A percentile compares a stretch with the other conserved stretches of the same genome.
phyloP scores from a whole-genome alignment of 2,888 invertebrate species.

The Heliconius charithonia region DNA sequence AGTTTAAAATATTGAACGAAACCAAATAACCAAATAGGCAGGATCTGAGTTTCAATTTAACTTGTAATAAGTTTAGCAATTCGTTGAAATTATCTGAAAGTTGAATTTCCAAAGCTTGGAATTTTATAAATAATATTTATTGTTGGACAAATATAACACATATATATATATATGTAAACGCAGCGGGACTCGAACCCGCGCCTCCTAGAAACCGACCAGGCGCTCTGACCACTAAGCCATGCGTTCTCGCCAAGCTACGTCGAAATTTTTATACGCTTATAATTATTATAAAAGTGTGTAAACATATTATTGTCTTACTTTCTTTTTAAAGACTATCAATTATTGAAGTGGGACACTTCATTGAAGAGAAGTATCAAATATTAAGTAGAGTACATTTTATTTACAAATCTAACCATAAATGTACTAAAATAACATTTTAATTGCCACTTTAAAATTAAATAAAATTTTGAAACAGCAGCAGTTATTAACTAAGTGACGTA shows the following conservation, averaged over 20 bases:
- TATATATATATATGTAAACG: background rate
- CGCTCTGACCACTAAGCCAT: no score
- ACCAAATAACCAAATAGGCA: conserved; percentile 55
- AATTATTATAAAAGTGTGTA: no score
- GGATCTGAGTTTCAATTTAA: conserved; percentile 75
- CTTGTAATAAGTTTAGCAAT: conserved; percentile 72
- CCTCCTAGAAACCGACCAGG: no score
- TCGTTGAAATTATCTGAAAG: conserved; percentile 66
- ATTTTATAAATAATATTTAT: conserved; percentile 30
- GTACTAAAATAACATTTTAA: conserved; percentile 1
- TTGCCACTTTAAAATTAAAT: background rate
- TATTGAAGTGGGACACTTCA: no score
- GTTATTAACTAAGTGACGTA: conserved; percentile 3
- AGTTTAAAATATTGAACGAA: conserved; percentile 53
- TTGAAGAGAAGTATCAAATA: background rate
- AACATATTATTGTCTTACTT: no score
- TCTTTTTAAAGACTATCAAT: background rate
- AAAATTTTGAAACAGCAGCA: background rate
- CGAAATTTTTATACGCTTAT: no score
- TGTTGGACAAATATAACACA: background rate
- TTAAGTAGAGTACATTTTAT: background rate
- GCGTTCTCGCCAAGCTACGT: no score
- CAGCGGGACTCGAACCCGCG: no score
- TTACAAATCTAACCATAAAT: background rate
- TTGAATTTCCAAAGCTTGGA: conserved; percentile 55